Evolutionary conservation across 2,113 vertebrate genomes (phyloP), one percentile per base, ranked within the genome.

Genomic region (Phalacrocorax aristotelis): DNA sequence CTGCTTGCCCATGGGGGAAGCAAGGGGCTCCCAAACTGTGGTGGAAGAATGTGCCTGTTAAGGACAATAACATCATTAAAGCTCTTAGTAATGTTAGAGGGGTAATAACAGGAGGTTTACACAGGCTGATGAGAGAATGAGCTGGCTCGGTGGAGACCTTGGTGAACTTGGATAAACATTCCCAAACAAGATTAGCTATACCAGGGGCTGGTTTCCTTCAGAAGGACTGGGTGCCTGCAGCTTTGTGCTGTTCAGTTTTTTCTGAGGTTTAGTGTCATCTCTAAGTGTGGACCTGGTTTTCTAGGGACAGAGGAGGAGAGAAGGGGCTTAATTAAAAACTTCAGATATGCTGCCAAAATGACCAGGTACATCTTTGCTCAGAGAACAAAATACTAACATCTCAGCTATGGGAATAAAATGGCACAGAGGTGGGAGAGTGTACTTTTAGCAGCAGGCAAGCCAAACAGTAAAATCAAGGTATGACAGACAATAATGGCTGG

Each of bases 1-100:
- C 40, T 48, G 44, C 55, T 79, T 1, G 3, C n/a, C 40, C 1
- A 0, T 36, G 83, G n/a, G 23, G 17, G n/a, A 30, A 30, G 51
- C 42, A 29, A 6, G 2, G 29, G 30, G 14, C 27, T 88, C 12
- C 68, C 44, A 40, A 3, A 30, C 32, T 2, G 0, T 12, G 36
- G 58, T 49, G 54, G 30, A 58, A 30, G 69, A 55, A 46, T 2
- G 11, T 46, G 62, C 54, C 27, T 68, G 16, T 81, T 64, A 48
- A 60, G 58, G 64, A 4, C 64, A 51, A 0, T n/a, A 48, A 46
- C 20, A 30, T 9, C 23, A 5, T n/a, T 88, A 70, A 72, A 42
- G 40, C 40, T 64, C 29, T 46, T 70, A 48, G 36, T 32, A 19
- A 21, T 32, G 21, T 30, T 64, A 68, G 74, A 70, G 60, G 25